Evolutionary conservation across 2,888 invertebrate species (phyloP).

Genomic region (Drosophila phalerata): DNA sequence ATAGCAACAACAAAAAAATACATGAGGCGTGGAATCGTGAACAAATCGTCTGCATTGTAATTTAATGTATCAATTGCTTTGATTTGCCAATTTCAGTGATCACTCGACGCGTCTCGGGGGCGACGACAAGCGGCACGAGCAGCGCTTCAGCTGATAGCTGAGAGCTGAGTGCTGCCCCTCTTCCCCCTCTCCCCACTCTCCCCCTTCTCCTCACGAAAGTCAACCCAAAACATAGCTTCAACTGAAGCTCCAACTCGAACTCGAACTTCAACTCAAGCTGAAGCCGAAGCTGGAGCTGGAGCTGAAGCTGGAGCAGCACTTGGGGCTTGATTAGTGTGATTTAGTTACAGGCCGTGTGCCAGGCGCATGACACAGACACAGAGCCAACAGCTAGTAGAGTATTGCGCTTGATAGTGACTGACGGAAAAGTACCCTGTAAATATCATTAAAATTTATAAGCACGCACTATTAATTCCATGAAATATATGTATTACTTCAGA

Average conservation of each 20-base stretch:
- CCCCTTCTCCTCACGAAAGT: no score
- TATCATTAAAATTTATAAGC: neutral
- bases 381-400: conserved; percentile 19
- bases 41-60: conserved; percentile 82
- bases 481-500: no score
- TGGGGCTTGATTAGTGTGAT: conserved; percentile 79
- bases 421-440: conserved; percentile 15
- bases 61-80: conserved; percentile 81
- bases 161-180: conserved; percentile 39
- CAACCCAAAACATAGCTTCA: conserved; percentile 14
- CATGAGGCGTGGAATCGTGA: conserved; percentile 77
- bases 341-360: conserved; percentile 81
- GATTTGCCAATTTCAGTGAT: conserved; percentile 78
- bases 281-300: conserved; percentile 17
- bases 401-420: neutral
- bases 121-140: conserved; percentile 74
- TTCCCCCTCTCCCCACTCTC: no score
- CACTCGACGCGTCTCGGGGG: conserved; percentile 67
- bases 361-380: conserved; percentile 74
- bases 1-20: conserved; percentile 6
- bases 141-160: conserved; percentile 60
- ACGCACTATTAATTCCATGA: no score
- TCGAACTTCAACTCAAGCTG: conserved; percentile 13
- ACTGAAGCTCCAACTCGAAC: conserved; percentile 13
- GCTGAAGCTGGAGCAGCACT: conserved; percentile 67